Conservation (phyloP, 2,113 vertebrate species). For the Arenaria interpres region DNA sequence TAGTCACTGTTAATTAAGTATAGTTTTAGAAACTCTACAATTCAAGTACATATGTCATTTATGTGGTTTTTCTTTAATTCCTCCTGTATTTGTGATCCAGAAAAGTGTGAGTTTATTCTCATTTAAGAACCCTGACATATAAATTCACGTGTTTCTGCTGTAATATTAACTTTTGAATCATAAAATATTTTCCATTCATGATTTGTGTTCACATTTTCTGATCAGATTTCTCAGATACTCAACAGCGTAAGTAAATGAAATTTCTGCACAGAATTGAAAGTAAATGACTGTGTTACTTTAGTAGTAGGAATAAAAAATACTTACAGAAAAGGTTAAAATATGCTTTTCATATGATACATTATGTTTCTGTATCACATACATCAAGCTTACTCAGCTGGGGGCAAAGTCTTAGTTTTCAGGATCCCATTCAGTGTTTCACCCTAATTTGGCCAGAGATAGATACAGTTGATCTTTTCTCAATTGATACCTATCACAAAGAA, state of each 20-base stretch:
- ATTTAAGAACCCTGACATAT: neutral
- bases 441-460: neutral
- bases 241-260: neutral
- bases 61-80: neutral
- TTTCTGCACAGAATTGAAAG: constrained; percentile 28
- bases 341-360: neutral
- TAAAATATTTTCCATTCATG: constrained; percentile 4
- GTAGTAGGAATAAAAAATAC: neutral
- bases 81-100: neutral
- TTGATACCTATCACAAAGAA: neutral
- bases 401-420: neutral
- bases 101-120: neutral
- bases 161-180: neutral
- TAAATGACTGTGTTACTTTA: neutral
- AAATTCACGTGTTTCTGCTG: neutral
- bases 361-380: neutral
- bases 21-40: constrained; percentile 17
- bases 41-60: neutral
- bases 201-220: neutral
- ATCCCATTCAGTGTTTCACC: neutral
- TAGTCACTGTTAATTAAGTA: neutral
- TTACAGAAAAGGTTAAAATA: neutral
- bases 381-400: neutral
- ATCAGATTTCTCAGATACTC: neutral
- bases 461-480: neutral